phyloP scores from a whole-genome alignment of 2,888 invertebrate species.

The Aleiodes leptofemur region DNA sequence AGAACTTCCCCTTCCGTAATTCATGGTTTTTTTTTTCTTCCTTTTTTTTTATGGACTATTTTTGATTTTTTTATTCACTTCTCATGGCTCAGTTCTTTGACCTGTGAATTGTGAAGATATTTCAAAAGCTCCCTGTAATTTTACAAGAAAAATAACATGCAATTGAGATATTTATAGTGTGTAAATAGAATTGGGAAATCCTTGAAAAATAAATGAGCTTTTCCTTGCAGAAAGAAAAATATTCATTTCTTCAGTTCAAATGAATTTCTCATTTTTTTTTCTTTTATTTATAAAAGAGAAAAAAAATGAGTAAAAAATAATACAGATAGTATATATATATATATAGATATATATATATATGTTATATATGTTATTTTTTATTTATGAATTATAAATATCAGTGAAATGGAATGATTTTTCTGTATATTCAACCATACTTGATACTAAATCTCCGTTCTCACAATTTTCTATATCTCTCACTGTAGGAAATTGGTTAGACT shows the following conservation, averaged over 20 bases:
- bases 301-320: no score
- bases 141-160: neutral
- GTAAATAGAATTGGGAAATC: neutral
- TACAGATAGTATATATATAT: no score
- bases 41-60: neutral
- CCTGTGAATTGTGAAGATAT: slow-evolving; percentile 1
- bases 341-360: no score
- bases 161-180: slow-evolving; percentile 11
- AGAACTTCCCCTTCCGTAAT: neutral
- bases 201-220: neutral
- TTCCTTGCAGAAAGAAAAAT: neutral
- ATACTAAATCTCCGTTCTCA: slow-evolving; percentile 31
- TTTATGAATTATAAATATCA: slow-evolving; percentile 1
- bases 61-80: neutral
- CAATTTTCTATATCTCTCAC: slow-evolving; percentile 22
- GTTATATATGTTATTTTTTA: neutral
- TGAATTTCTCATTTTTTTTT: no score
- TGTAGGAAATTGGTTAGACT: slow-evolving; percentile 17
- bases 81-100: slow-evolving; percentile 5
- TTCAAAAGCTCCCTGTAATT: neutral
- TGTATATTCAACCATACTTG: neutral
- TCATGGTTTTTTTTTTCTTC: slow-evolving; percentile 15
- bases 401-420: neutral
- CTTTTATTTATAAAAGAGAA: no score
- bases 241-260: no score